A percentile compares a stretch with the other conserved stretches of the same genome.
Evolutionary conservation across 2,113 vertebrate genomes (phyloP).

Genomic region (Sebastes schlegelii): DNA sequence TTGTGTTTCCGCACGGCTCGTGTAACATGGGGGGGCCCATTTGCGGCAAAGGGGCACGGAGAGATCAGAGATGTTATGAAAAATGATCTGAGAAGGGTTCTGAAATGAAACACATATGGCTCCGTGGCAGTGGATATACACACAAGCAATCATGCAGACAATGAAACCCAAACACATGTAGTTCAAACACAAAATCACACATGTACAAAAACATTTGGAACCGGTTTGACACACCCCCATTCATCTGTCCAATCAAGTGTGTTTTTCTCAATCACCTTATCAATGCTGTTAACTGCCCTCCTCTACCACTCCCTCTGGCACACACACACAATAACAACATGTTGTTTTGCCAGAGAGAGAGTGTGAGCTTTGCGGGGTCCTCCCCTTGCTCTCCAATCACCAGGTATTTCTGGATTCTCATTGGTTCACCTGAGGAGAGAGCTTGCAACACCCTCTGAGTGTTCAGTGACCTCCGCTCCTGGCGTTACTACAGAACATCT

Average conservation of each 20-base stretch:
- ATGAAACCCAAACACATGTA: slow-evolving; percentile 33
- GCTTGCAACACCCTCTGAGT: slow-evolving; percentile 52
- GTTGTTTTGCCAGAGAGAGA: slow-evolving; percentile 42
- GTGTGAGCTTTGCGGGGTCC: background rate
- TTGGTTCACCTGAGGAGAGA: slow-evolving; percentile 61
- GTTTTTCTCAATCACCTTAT: slow-evolving; percentile 54
- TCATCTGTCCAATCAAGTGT: slow-evolving; percentile 28
- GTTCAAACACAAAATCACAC: slow-evolving; percentile 10
- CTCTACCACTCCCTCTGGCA: slow-evolving; percentile 45
- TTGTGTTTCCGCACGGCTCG: slow-evolving; percentile 63
- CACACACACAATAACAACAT: slow-evolving; percentile 25
- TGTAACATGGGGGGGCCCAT: slow-evolving; percentile 51
- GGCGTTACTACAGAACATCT: slow-evolving; percentile 6
- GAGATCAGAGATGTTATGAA: slow-evolving; percentile 65
- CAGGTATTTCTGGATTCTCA: slow-evolving; percentile 63
- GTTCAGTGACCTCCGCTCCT: slow-evolving; percentile 63
- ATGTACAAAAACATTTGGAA: slow-evolving; percentile 1
- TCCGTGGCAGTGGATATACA: slow-evolving; percentile 17
- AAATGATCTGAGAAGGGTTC: slow-evolving; percentile 36
- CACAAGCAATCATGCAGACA: slow-evolving; percentile 23
- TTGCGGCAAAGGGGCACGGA: background rate
- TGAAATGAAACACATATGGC: slow-evolving; percentile 47
- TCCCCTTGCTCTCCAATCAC: slow-evolving; percentile 41
- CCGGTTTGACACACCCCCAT: slow-evolving; percentile 4
- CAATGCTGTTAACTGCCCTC: slow-evolving; percentile 17